Evolutionary conservation across 2,888 invertebrate genomes (phyloP).

Genomic region (Diarsia mendica): DNA sequence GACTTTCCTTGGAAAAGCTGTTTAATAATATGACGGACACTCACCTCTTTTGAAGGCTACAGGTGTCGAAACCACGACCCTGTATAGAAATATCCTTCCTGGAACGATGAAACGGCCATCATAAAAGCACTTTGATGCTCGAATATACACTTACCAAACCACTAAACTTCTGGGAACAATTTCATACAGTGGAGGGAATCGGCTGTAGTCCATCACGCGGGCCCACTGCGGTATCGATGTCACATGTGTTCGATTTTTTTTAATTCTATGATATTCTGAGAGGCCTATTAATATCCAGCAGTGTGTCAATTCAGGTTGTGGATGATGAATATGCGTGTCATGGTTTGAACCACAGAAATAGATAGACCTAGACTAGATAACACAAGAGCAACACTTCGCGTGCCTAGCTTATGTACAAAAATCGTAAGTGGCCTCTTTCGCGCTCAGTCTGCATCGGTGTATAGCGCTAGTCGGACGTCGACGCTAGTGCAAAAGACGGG

Average conservation of each 20-base stretch:
- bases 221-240: neutral
- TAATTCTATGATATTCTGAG: neutral
- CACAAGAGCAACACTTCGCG: too few species aligned
- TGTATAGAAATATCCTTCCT: neutral
- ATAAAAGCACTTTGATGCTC: neutral
- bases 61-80: neutral
- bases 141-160: neutral
- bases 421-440: too few species aligned
- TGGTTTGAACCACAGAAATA: neutral
- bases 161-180: neutral
- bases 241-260: neutral
- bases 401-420: too few species aligned
- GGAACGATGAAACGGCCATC: neutral
- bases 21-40: neutral
- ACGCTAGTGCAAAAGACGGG: too few species aligned
- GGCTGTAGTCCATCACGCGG: neutral
- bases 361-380: too few species aligned
- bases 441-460: too few species aligned
- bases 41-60: neutral
- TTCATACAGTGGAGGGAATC: neutral
- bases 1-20: too few species aligned
- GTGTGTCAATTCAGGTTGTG: too few species aligned
- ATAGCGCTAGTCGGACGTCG: too few species aligned
- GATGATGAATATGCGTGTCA: neutral
- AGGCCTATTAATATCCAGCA: too few species aligned